Evolutionary conservation across 2,797 vertebrate species (phyloP).

Genomic region (Acrossocheilus wenchowensis): DNA sequence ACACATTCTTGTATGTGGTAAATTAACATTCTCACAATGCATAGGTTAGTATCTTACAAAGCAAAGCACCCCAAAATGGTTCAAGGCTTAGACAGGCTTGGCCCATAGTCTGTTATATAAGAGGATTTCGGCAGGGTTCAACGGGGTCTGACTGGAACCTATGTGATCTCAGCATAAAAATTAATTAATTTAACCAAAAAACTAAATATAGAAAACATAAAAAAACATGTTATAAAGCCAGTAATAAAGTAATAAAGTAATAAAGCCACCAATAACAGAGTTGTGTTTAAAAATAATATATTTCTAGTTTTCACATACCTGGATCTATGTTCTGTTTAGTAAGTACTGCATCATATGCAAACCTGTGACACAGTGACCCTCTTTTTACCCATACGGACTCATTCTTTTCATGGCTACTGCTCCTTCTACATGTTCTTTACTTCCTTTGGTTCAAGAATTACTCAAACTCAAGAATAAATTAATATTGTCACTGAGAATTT

Average conservation of each 20-base stretch:
- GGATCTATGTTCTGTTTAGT: not conserved
- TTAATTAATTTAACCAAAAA: not conserved
- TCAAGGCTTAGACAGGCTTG: conserved; percentile 18
- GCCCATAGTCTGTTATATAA: conserved; percentile 19
- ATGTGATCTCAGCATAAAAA: not conserved
- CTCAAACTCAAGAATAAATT: not conserved
- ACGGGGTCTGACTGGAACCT: not conserved
- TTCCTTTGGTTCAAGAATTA: conserved; percentile 5
- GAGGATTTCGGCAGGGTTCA: conserved; percentile 39
- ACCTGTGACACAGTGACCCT: conserved; percentile 6
- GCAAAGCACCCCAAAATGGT: conserved; percentile 7
- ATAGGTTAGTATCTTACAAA: conserved; percentile 14
- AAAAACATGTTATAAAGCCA: not conserved
- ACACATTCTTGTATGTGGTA: not conserved
- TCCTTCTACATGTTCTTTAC: not conserved
- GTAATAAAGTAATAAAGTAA: too few species aligned
- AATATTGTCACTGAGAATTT: not conserved
- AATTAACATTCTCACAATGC: not conserved
- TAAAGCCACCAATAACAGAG: not conserved
- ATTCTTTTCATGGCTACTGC: not conserved
- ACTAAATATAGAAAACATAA: not conserved
- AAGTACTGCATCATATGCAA: not conserved
- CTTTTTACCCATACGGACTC: not conserved
- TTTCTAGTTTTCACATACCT: not conserved
- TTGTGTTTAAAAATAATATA: not conserved